Percentiles rank a stretch among this genome's conserved stretches.
Conservation (phyloP, 2,888 invertebrate species). For the Plusia festucae region DNA sequence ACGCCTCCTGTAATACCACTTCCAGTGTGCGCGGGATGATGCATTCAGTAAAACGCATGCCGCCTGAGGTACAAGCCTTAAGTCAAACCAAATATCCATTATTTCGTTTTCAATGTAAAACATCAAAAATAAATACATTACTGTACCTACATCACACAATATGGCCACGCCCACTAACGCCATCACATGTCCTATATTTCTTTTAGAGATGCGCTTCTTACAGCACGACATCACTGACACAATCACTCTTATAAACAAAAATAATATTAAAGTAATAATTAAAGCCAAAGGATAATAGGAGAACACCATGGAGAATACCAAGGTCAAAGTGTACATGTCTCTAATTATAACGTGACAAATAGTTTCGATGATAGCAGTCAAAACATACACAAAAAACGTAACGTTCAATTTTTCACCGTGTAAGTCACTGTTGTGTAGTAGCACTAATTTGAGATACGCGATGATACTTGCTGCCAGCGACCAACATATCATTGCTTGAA, state of each 20-base stretch:
- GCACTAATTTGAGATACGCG: slow-evolving; percentile 54
- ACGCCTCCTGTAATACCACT: too few species aligned
- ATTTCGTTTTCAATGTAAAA: too few species aligned
- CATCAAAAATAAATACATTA: slow-evolving; percentile 23
- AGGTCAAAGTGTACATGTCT: slow-evolving; percentile 1
- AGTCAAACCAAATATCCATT: too few species aligned
- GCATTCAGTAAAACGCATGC: too few species aligned
- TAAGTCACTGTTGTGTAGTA: slow-evolving; percentile 39
- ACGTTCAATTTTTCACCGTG: slow-evolving; percentile 43
- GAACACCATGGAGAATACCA: accelerated
- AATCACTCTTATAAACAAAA: slow-evolving; percentile 47
- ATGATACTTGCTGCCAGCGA: slow-evolving; percentile 49
- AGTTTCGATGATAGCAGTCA: slow-evolving; percentile 10
- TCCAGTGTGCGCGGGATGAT: too few species aligned
- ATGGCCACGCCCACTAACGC: slow-evolving; percentile 55
- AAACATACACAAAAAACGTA: slow-evolving; percentile 40
- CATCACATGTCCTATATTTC: slow-evolving; percentile 45
- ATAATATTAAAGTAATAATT: slow-evolving; percentile 39
- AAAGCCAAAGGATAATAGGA: slow-evolving; percentile 16
- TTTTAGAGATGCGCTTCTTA: slow-evolving; percentile 40
- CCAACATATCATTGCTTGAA: slow-evolving; percentile 44
- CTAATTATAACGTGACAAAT: slow-evolving; percentile 8
- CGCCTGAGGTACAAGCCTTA: too few species aligned
- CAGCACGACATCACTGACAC: slow-evolving; percentile 51
- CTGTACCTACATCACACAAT: slow-evolving; percentile 49